Percentiles rank a stretch among this genome's conserved stretches.
Evolutionary conservation across 2,797 vertebrate species (phyloP).

Genomic region (Hyperoplus immaculatus): DNA sequence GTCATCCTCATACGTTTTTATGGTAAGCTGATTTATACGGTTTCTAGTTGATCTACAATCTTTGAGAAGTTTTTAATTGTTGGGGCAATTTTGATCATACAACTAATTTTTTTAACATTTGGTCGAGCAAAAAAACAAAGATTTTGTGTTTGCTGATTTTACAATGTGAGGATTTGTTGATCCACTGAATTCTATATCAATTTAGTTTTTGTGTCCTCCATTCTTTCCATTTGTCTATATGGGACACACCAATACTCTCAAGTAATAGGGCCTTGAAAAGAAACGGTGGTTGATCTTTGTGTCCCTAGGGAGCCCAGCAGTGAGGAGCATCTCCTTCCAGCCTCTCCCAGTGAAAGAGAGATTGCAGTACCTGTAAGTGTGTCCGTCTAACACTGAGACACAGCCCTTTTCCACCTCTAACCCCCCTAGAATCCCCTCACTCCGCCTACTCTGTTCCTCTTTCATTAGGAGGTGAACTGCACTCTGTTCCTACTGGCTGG

Average conservation of each 20-base stretch:
- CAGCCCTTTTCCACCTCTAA: neutral
- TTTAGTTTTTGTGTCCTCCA: neutral
- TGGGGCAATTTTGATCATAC: no score
- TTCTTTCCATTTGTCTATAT: neutral
- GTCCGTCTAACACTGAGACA: neutral
- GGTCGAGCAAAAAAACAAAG: no score
- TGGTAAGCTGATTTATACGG: no score
- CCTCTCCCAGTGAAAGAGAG: constrained; percentile 86
- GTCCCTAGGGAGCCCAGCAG: constrained; percentile 53
- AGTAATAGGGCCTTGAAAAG: neutral
- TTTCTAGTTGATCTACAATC: no score
- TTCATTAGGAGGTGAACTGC: constrained; percentile 86
- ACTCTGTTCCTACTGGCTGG: constrained; percentile 88
- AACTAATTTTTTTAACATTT: no score
- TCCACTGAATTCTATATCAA: neutral
- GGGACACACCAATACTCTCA: neutral
- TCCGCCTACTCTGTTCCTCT: neutral
- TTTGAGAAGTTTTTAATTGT: no score
- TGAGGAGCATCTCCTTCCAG: constrained; percentile 85
- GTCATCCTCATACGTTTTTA: no score
- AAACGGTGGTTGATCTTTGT: neutral
- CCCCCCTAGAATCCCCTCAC: neutral
- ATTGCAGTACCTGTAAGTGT: constrained; percentile 85
- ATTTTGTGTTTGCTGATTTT: neutral
- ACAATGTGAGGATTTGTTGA: neutral